Evolutionary conservation across 2,888 invertebrate genomes (phyloP).

Genomic region (Acleris cristana): DNA sequence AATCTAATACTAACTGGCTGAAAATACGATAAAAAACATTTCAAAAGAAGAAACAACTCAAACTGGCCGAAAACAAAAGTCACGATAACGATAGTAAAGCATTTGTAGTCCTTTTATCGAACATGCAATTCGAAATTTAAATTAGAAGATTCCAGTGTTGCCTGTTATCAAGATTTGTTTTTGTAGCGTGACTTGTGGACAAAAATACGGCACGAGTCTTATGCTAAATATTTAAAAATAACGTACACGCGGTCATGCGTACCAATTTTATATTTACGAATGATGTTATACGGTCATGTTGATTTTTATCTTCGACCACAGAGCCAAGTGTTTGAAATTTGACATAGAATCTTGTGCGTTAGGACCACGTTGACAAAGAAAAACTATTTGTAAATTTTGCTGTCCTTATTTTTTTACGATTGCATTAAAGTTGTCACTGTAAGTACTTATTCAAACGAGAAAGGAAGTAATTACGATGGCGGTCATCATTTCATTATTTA

Average conservation of each 20-base stretch:
- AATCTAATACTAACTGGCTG: too few species aligned
- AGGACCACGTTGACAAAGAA: too few species aligned
- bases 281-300: slow-evolving; percentile 9
- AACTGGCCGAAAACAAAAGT: slow-evolving; percentile 22
- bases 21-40: background rate
- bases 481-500: slow-evolving; percentile 19
- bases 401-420: background rate
- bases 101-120: slow-evolving; percentile 16
- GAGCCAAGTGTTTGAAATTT: background rate
- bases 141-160: slow-evolving; percentile 29
- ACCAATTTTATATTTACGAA: slow-evolving; percentile 20
- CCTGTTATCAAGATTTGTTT: slow-evolving; percentile 28
- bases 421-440: too few species aligned
- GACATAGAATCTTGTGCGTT: background rate
- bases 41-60: background rate
- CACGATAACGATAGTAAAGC: slow-evolving; percentile 29
- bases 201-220: slow-evolving; percentile 27
- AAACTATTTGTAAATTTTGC: background rate
- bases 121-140: slow-evolving; percentile 32
- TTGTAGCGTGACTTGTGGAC: slow-evolving; percentile 30
- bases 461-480: background rate
- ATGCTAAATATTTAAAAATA: slow-evolving; percentile 35
- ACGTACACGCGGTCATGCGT: slow-evolving; percentile 16
- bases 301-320: slow-evolving; percentile 4
- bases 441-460: background rate